These are phyloP conservation scores for Otus sunia DNA, from an alignment of 2,113 vertebrate species.

Conservation along the genomic window DNA sequence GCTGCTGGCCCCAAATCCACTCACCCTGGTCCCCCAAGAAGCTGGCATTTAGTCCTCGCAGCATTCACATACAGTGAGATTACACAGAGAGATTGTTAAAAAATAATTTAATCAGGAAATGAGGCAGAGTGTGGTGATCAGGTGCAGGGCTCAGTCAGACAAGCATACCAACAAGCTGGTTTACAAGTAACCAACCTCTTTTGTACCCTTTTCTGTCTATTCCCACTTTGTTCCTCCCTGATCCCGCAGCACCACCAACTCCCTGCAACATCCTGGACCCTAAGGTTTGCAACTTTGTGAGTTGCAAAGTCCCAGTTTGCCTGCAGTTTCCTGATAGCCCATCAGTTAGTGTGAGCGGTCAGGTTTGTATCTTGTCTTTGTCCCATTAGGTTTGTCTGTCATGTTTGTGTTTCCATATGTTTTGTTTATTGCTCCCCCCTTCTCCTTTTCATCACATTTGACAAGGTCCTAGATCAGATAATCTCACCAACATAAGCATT, in stretches of 20 bases:
- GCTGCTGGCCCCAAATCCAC: not conserved
- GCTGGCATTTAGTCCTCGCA: not conserved
- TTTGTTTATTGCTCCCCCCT: not conserved
- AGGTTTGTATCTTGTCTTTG: not conserved
- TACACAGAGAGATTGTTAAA: not conserved
- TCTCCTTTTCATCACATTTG: not conserved
- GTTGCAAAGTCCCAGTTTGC: not conserved
- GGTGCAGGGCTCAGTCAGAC: not conserved
- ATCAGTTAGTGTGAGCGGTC: not conserved
- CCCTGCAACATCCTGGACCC: not conserved
- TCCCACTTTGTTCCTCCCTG: not conserved
- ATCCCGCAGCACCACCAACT: fast-evolving
- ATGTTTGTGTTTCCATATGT: not conserved
- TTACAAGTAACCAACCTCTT: not conserved
- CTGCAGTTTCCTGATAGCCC: not conserved
- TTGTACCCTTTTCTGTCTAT: not conserved
- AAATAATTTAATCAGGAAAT: not conserved
- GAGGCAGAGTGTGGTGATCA: not conserved
- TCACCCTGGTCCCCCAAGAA: not conserved
- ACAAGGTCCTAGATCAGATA: not conserved
- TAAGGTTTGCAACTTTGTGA: not conserved
- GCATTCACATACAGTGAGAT: not conserved
- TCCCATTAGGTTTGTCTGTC: not conserved
- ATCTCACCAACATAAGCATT: not conserved
- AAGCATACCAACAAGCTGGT: not conserved